Conservation (phyloP, 2,888 invertebrate genomes). For the Euclidia mi region DNA sequence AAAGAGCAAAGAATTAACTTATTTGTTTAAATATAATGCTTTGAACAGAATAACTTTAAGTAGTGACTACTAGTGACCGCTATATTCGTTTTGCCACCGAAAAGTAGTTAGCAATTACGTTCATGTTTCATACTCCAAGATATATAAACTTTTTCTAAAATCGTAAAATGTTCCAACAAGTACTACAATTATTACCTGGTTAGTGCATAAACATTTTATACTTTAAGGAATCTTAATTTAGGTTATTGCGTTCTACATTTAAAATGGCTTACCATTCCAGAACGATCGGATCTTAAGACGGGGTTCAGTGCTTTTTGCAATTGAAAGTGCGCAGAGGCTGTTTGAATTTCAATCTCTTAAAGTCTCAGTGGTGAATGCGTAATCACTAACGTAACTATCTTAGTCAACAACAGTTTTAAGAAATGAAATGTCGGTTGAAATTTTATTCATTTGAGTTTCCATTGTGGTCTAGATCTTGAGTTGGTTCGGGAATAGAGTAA, state of each 20-base stretch:
- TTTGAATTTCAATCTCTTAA: conserved; percentile 66
- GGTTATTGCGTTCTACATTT: conserved; percentile 43
- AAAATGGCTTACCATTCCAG: conserved; percentile 45
- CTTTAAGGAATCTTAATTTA: conserved; percentile 46
- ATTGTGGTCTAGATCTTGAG: conserved; percentile 8
- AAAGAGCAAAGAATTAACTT: too few relatives aligned
- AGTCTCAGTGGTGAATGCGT: conserved; percentile 56
- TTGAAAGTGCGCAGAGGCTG: conserved; percentile 58
- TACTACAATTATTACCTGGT: too few relatives aligned
- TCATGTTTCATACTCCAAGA: too few relatives aligned
- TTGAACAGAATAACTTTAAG: too few relatives aligned
- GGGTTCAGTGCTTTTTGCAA: conserved; percentile 54
- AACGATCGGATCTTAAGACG: conserved; percentile 47
- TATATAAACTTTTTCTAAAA: too few relatives aligned
- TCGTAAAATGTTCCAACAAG: too few relatives aligned
- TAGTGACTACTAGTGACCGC: too few relatives aligned
- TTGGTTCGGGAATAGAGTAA: conserved; percentile 10
- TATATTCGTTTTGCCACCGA: too few relatives aligned
- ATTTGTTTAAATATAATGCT: too few relatives aligned
- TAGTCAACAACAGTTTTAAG: conserved; percentile 11
- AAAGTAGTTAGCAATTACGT: too few relatives aligned
- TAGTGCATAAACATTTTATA: conserved; percentile 1
- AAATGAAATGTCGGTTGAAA: conserved; percentile 17
- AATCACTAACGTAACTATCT: conserved; percentile 33
- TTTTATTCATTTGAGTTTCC: conserved; percentile 4